Percentiles rank a stretch among this genome's conserved stretches.
Conservation (phyloP, 2,113 vertebrate species). For the Pycnonotus jocosus region DNA sequence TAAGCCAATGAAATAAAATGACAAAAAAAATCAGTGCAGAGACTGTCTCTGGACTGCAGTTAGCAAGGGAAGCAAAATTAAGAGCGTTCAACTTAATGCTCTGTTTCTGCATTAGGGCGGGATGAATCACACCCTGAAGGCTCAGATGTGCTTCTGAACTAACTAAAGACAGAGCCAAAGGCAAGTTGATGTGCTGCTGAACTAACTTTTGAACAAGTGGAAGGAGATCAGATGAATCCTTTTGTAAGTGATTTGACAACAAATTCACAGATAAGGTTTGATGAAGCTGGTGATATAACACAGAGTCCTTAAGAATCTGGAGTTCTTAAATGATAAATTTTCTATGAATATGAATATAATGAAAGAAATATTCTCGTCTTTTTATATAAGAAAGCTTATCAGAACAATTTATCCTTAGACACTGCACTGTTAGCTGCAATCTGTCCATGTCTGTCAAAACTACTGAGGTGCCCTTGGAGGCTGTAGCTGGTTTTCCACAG, state of each 20-base stretch:
- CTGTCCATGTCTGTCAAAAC: background rate
- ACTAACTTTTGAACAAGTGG: background rate
- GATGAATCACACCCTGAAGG: background rate
- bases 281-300: background rate
- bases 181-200: background rate
- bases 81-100: background rate
- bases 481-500: background rate
- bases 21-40: background rate
- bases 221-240: background rate
- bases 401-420: background rate
- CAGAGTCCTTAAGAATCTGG: background rate
- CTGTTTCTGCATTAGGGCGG: background rate
- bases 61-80: conserved; percentile 33
- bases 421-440: background rate
- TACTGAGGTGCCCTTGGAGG: background rate
- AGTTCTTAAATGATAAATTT: background rate
- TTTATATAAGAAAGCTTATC: background rate
- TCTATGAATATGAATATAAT: background rate
- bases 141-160: background rate
- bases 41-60: background rate
- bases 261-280: background rate
- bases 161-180: background rate
- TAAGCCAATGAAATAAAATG: background rate
- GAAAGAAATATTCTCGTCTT: background rate
- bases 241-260: background rate